These are phyloP conservation scores for Cyclopterus lumpus DNA, from an alignment of 2,797 vertebrate species.

Conservation along the genomic window DNA sequence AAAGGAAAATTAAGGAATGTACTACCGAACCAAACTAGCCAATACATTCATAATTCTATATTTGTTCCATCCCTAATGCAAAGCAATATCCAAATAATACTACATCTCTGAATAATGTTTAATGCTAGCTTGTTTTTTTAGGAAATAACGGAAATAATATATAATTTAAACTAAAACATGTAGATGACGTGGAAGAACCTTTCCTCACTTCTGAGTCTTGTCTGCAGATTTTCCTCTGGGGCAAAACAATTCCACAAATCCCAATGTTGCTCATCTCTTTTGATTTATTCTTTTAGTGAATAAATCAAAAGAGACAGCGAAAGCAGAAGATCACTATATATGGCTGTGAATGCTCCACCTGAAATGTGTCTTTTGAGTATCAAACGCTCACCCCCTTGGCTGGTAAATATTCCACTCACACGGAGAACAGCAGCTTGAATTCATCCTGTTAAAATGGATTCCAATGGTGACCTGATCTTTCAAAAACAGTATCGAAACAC, in stretches of 20 bases:
- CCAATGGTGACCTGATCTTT: slow-evolving; percentile 32
- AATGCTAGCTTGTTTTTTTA: not conserved
- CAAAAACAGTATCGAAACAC: slow-evolving; percentile 12
- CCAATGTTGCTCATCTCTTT: too few relatives aligned
- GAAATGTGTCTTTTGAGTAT: not conserved
- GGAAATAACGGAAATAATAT: not conserved
- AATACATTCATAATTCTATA: not conserved
- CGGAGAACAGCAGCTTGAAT: slow-evolving; percentile 50
- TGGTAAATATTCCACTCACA: slow-evolving; percentile 39
- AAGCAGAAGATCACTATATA: not conserved
- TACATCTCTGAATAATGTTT: not conserved
- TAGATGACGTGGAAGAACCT: not conserved
- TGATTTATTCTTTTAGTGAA: not conserved
- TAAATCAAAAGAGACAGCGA: not conserved
- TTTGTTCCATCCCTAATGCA: not conserved
- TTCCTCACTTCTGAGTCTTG: not conserved
- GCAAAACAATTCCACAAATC: not conserved
- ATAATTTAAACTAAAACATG: not conserved
- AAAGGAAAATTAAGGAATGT: not conserved
- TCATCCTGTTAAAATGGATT: slow-evolving; percentile 50
- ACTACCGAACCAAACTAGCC: not conserved
- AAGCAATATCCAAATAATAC: not conserved
- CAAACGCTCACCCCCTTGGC: slow-evolving; percentile 16
- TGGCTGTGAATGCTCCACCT: not conserved
- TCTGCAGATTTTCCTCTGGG: not conserved